Evolutionary conservation across 37 sponge, comb jelly and placozoan genomes (phyloP).

Genomic region (Aphrocallistes beatrix): DNA sequence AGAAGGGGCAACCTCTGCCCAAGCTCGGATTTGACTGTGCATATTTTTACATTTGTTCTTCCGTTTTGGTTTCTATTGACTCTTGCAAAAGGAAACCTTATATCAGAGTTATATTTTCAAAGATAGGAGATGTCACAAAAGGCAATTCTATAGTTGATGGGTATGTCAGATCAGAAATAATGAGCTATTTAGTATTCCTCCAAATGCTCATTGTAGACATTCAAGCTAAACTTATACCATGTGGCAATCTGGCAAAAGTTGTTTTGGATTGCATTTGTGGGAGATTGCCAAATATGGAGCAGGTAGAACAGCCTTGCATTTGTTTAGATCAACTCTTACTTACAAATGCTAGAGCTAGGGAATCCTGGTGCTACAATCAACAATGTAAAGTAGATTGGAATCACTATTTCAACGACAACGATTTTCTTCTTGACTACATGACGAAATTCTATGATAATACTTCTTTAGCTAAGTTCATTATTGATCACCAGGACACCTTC

Average conservation of each 20-base stretch:
- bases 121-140: not conserved
- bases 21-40: not conserved
- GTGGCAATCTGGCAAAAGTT: not conserved
- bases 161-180: not conserved
- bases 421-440: not conserved
- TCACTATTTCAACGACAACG: not conserved
- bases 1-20: not conserved
- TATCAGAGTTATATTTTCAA: not conserved
- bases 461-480: not conserved
- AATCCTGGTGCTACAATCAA: not conserved
- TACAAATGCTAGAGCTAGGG: not conserved
- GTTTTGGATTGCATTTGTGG: not conserved
- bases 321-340: not conserved
- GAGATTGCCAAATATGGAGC: not conserved
- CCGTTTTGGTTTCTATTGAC: not conserved
- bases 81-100: not conserved
- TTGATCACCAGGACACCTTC: not conserved
- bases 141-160: not conserved
- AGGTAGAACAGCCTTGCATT: not conserved
- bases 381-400: not conserved
- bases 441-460: conserved; percentile 13
- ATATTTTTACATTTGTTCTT: not conserved
- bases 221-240: not conserved
- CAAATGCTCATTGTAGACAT: conserved; percentile 4
- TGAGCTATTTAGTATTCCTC: not conserved